Conservation (phyloP, 2,797 vertebrate species). For the Hephaestus fuliginosus region DNA sequence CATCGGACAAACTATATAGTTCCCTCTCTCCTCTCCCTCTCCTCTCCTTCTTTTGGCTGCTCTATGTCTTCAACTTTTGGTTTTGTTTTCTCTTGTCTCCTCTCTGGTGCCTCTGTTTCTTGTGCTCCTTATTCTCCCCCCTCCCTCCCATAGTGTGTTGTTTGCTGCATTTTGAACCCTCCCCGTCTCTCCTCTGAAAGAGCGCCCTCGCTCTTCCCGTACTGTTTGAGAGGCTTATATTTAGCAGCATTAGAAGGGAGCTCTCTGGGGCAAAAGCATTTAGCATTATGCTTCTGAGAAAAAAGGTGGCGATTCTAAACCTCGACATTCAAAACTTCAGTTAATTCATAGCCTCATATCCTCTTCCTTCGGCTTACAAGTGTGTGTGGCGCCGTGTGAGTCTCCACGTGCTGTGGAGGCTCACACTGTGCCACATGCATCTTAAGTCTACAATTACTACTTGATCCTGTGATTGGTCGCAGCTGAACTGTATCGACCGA, state of each 20-base stretch:
- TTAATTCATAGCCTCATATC: conserved; percentile 25
- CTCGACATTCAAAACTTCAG: conserved; percentile 37
- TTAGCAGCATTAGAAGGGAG: conserved; percentile 53
- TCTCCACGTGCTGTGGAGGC: conserved; percentile 18
- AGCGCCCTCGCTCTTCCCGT: conserved; percentile 17
- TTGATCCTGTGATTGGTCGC: conserved; percentile 61
- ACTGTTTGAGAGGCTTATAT: conserved; percentile 62
- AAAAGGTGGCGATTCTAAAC: conserved; percentile 44
- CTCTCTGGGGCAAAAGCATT: conserved; percentile 60
- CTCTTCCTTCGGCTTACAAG: conserved; percentile 16
- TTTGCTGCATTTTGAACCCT: conserved; percentile 38
- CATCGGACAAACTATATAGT: neutral
- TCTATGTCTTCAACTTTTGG: conserved; percentile 1
- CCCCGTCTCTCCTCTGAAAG: conserved; percentile 41
- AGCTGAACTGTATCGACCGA: conserved; percentile 26
- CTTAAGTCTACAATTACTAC: conserved; percentile 58
- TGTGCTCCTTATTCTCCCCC: conserved; percentile 11
- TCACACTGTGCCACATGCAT: conserved; percentile 44
- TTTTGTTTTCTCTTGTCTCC: conserved; percentile 6
- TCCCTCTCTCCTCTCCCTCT: conserved; percentile 1
- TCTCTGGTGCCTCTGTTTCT: conserved; percentile 22
- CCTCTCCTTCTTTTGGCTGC: conserved; percentile 18
- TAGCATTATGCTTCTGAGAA: conserved; percentile 58
- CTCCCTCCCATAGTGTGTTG: conserved; percentile 1
- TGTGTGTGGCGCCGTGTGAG: conserved; percentile 16